Evolutionary conservation across 2,888 invertebrate genomes (phyloP).

Genomic region (Tridacna gigas): DNA sequence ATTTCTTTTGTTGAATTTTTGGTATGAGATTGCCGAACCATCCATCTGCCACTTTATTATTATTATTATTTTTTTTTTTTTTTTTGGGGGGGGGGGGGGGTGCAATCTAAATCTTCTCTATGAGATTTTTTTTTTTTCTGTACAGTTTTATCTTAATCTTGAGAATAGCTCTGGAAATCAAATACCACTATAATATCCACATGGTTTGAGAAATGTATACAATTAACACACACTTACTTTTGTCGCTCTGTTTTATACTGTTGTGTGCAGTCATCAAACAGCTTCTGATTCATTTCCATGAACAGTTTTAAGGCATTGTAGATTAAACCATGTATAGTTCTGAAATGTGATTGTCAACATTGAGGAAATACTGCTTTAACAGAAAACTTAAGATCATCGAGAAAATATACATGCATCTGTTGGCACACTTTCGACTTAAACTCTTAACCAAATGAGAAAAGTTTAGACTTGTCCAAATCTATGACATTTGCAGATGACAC

Average conservation of each 20-base stretch:
- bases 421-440: no score
- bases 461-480: not conserved
- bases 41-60: no score
- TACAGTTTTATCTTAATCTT: not conserved
- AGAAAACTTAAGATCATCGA: no score
- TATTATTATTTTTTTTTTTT: no score
- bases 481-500: not conserved
- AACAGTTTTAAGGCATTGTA: constrained; percentile 99
- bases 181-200: not conserved
- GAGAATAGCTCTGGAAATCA: not conserved
- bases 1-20: no score
- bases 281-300: constrained; percentile 99
- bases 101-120: no score
- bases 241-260: constrained; percentile 99
- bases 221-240: constrained; percentile 97
- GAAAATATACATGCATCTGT: no score
- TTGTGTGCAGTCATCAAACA: constrained; percentile 98
- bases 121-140: no score
- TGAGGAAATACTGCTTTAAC: no score
- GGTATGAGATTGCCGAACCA: no score
- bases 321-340: constrained; percentile 98
- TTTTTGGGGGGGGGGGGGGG: no score
- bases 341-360: constrained; percentile 64
- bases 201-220: not conserved
- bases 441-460: not conserved